Evolutionary conservation across 2,113 vertebrate species (phyloP).

Genomic region (Perca fluviatilis): DNA sequence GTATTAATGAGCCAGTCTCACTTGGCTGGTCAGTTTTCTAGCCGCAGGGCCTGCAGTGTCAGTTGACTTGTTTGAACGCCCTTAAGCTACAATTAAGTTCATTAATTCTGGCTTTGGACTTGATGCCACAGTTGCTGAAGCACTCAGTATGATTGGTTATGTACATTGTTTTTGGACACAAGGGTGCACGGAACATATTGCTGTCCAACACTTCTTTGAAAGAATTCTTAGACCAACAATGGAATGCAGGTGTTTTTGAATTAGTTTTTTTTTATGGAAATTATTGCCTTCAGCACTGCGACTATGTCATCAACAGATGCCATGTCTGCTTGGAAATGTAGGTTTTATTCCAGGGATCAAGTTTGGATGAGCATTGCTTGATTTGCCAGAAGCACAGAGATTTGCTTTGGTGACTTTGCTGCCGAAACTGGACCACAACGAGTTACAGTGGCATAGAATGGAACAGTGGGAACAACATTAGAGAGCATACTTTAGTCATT

Average conservation of each 20-base stretch:
- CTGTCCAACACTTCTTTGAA: background rate
- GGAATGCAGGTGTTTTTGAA: background rate
- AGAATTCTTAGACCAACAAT: too few species aligned
- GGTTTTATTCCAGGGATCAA: conserved; percentile 5
- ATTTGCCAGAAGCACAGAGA: background rate
- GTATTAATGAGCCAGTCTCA: conserved; percentile 27
- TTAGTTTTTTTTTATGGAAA: background rate
- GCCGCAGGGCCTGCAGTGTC: background rate
- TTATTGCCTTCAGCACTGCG: background rate
- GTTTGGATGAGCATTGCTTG: background rate
- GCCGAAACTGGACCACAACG: background rate
- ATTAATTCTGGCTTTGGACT: conserved; percentile 8
- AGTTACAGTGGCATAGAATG: background rate
- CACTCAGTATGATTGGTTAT: background rate
- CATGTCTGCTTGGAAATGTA: background rate
- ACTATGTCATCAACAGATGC: background rate
- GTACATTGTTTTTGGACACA: background rate
- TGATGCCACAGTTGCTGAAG: background rate
- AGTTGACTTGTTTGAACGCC: conserved; percentile 19
- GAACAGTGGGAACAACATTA: too few species aligned
- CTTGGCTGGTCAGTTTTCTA: conserved; percentile 11
- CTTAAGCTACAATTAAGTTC: conserved; percentile 20
- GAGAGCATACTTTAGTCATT: too few species aligned
- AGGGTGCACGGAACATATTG: background rate
- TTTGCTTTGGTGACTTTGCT: background rate